Evolutionary conservation across 2,113 vertebrate genomes (phyloP), one percentile per base, ranked within the genome.

Genomic region (Petroica traversi): DNA sequence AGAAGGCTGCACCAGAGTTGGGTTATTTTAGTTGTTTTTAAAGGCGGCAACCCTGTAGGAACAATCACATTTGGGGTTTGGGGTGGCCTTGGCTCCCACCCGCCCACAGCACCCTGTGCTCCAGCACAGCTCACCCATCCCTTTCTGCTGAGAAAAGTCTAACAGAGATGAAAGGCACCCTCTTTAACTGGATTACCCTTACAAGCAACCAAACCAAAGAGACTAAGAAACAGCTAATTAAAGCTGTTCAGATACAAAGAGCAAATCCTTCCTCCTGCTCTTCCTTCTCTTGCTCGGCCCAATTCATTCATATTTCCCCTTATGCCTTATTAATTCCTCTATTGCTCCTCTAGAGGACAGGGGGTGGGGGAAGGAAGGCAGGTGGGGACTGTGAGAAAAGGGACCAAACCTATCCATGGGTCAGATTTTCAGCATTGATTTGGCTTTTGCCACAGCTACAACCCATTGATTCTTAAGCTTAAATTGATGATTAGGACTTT

Each of bases 171-270:
- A 98, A 98, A 98, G 98, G 97, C 92, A 97, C 95, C 88, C 89
- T 94, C 97, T 97, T 97, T 98, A 98, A 98, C 97, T 98, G 97
- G 98, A 98, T 98, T 98, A 98, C 95, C 96, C 97, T 93, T 92
- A 97, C 95, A 97, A 98, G 96, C 95, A 89, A 96, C 90, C 79
- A 97, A 96, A 97, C 97, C 95, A 97, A 97, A 98, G 97, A 97
- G 96, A 97, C 97, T 96, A 96, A 98, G 97, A 88, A 98, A 93
- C 95, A 95, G 95, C 97, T 98, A 98, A 98, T 98, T 98, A 98
- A 98, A 98, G 97, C 97, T 96, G 97, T 97, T 98, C 97, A 95
- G 92, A 89, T 96, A 96, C 85, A 72, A 75, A 94, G 75, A 83
- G 74, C 36, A 97, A 96, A 96, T 97, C 96, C 97, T 96, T 95